Conservation (phyloP, 2,113 vertebrate genomes). For the Plecotus auritus region DNA sequence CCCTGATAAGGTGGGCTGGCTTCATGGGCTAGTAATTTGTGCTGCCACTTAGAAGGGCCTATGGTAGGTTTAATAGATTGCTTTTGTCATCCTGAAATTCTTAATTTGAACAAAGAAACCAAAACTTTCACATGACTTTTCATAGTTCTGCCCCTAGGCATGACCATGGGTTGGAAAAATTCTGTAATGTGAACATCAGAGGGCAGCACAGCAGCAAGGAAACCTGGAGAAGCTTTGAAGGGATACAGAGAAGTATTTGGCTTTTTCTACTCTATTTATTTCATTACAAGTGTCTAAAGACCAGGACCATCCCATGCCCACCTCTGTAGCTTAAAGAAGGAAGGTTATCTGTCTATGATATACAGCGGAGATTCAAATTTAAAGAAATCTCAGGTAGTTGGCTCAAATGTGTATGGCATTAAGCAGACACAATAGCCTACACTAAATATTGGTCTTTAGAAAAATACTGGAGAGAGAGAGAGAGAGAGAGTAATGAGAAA, state of each 20-base stretch:
- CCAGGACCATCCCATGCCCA: background rate
- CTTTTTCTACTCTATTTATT: background rate
- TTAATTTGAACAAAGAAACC: background rate
- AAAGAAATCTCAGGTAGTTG: background rate
- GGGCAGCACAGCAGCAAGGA: background rate
- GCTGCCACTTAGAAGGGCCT: background rate
- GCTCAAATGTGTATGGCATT: background rate
- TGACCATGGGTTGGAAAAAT: background rate
- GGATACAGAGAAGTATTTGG: background rate
- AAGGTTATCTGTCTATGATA: background rate
- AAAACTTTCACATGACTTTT: background rate
- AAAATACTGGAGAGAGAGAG: too few species aligned
- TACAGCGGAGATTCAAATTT: background rate
- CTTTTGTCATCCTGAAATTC: background rate
- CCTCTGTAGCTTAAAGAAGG: background rate
- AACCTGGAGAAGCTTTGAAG: background rate
- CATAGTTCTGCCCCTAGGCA: background rate
- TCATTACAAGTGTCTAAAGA: background rate
- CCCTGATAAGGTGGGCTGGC: background rate
- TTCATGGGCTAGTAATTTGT: background rate
- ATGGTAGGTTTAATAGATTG: background rate
- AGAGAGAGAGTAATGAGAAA: background rate
- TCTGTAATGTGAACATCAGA: background rate
- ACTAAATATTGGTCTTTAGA: background rate
- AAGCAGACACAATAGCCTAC: background rate